Percentiles rank a stretch among this genome's conserved stretches.
These are phyloP conservation scores for Globodera rostochiensis DNA, from an alignment of 1,140 invertebrate species.

Conservation along the genomic window DNA sequence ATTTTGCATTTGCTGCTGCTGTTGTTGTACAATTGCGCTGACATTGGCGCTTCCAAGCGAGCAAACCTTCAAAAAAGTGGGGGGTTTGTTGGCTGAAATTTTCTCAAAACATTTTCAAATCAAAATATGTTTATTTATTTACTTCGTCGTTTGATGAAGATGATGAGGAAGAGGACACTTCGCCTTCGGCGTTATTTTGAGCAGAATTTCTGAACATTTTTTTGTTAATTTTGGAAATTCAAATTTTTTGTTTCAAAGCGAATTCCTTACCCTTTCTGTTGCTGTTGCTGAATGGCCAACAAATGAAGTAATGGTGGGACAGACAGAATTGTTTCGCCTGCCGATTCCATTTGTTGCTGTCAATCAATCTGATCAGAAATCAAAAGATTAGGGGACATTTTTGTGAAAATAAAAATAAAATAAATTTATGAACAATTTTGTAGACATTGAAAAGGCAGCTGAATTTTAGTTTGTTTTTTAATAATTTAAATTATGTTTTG, in stretches of 20 bases:
- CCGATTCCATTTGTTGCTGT: neutral
- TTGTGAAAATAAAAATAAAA: too few species aligned
- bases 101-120: neutral
- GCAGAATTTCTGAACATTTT: neutral
- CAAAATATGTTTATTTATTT: neutral
- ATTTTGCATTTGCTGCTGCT: neutral
- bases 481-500: too few species aligned
- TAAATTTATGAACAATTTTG: too few species aligned
- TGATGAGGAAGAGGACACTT: neutral
- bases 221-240: neutral
- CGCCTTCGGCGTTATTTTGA: neutral
- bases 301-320: neutral
- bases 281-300: slow-evolving; percentile 8
- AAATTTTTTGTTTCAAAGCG: neutral
- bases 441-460: too few species aligned
- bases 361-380: too few species aligned
- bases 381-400: too few species aligned
- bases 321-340: slow-evolving; percentile 6
- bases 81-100: neutral
- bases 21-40: neutral
- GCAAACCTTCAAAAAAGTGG: too few species aligned
- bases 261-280: neutral
- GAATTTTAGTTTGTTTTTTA: too few species aligned
- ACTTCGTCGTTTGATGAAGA: neutral
- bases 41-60: too few species aligned